Evolutionary conservation across 2,888 invertebrate species (phyloP), one percentile per base, ranked within the genome.

Genomic region (Dromius quadrimaculatus): DNA sequence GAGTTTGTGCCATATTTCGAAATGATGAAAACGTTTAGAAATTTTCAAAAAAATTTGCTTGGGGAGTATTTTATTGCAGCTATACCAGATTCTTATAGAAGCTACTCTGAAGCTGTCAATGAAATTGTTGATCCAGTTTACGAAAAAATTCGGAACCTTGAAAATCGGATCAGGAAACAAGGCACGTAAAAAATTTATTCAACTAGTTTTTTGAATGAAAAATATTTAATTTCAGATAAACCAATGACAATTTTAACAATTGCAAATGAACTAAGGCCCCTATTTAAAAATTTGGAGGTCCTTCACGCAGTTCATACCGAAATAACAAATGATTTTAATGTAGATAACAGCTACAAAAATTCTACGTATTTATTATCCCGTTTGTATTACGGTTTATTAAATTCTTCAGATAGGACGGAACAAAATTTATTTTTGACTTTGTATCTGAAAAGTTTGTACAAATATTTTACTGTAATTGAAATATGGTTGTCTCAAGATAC

Each of bases 391-490:
- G 76, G 77, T 36, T 71, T 81, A 50, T 72, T 77, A n/a, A 74
- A 76, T 72, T 74, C 78, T 0, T 71, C 73, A 0, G 76, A 75
- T 62, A 80, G 79, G 73, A 61, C 76, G 66, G 80, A 79, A 64
- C 80, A 80, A 71, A 80, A 82, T 73, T 73, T 82, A 23, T 79
- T 77, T 70, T 65, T 82, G 28, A 76, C 79, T 0, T 62, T 83
- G 23, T 81, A 81, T 73, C 68, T 83, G 20, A 79, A 81, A 50
- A 78, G 77, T 73, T 73, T 81, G 9, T 78, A 76, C 71, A 78
- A 79, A 71, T 83, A 82, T 76, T 76, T 81, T 2, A 74, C 74
- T 1, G 69, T 81, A 1, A 76, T 81, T 19, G 77, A 82, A 69
- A 75, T 74, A 1, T 83, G 82, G 83, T 74, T 82, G 65, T 76